phyloP scores from a whole-genome alignment of 2,113 vertebrate species.

The Myotis yumanensis region DNA sequence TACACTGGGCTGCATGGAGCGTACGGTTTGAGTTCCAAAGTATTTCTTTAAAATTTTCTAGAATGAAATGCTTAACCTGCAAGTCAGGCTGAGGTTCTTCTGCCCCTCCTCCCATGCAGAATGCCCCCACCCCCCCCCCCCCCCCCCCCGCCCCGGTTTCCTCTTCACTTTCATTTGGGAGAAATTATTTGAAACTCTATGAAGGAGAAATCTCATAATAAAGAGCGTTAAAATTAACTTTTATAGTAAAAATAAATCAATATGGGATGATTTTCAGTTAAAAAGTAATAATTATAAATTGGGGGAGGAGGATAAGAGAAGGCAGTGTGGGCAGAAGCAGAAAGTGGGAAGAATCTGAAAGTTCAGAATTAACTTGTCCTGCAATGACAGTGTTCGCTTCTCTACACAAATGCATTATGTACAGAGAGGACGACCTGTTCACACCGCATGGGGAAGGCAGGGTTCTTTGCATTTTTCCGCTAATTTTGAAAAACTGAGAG shows the following conservation, averaged over 20 bases:
- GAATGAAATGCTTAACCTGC: constrained; percentile 71
- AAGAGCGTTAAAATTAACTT: not conserved
- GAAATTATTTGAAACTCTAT: not conserved
- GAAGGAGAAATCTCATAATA: not conserved
- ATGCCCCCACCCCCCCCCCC: not conserved
- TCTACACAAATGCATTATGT: rapidly evolving
- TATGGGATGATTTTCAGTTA: not conserved
- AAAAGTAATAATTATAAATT: not conserved
- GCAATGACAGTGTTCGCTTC: not conserved
- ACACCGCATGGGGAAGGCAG: constrained; percentile 36
- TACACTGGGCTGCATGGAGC: constrained; percentile 74
- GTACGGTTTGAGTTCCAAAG: constrained; percentile 70
- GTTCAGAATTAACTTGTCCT: not conserved
- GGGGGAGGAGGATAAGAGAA: rapidly evolving
- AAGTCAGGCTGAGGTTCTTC: constrained; percentile 62
- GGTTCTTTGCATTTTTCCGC: constrained; percentile 11
- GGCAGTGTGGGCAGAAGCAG: not conserved
- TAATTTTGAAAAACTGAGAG: not conserved
- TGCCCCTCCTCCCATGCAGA: not conserved
- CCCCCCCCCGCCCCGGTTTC: too few relatives aligned
- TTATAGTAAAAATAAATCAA: not conserved
- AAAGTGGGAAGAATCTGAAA: not conserved
- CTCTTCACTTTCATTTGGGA: rapidly evolving
- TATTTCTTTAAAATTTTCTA: constrained; percentile 72
- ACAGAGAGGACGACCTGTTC: not conserved